Base-by-base conservation (phyloP, 2,113 vertebrate genomes). In the Brevimyrus niger region DNA sequence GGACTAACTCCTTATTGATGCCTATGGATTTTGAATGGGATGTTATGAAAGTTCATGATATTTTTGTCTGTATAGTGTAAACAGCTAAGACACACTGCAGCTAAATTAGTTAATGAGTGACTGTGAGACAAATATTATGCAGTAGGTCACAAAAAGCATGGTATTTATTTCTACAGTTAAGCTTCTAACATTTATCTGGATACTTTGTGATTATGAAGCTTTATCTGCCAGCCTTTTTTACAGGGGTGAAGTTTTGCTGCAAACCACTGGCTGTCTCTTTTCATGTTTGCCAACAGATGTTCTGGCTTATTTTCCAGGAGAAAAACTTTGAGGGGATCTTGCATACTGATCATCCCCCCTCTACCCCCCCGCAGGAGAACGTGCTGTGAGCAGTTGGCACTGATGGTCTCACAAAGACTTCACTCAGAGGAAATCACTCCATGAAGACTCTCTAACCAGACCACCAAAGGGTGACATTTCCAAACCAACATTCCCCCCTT, bases 401-500 rank as follows among this genome's bases (percentile, higher is more conserved):
- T 47, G 82, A 47, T 44, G 8, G 44, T 84, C 44, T 44, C 82
- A 84, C 44, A 84, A 47, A 46, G 82, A 84, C 42, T 47, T 46
- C 21, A 46, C 82, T 84, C 82, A 84, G 38, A 84, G 82, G 82
- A 84, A 84, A 93, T 91, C 31, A 55, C 89, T 89, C 88, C 10
- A 92, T 87, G 89, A 92, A 94, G 93, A 92, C 48, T 17, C 27
- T 35, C 31, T 31, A 35, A 38, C 27, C 53, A 90, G 91, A 88
- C 90, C 85, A 93, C 88, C 42, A 92, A 93, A 92, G 92, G 91
- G 89, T 95, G 95, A 92, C 93, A 94, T 96, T 96, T 96, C 89
- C 91, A 44, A 91, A 89, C 89, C 55, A 19, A 91, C 13, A 17
- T 46, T 91, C 53, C 90, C 86, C 86, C 90, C 87, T 85, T 90